Conservation (phyloP, 1,140 invertebrate species). For the Pseudomyrmex concolor region DNA sequence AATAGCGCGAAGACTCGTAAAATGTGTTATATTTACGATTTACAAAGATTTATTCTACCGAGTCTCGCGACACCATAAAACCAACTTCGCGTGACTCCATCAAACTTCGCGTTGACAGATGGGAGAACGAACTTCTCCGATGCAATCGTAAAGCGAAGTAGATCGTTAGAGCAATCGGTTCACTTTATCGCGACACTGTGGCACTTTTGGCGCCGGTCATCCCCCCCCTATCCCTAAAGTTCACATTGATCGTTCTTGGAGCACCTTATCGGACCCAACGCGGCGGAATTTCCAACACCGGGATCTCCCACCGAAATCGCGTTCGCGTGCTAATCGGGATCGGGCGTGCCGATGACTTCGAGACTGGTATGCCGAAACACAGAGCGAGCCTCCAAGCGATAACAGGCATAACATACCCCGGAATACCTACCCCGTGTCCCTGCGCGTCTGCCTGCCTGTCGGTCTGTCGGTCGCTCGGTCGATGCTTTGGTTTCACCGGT, state of each 20-base stretch:
- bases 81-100: conserved; percentile 33
- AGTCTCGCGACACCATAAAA: conserved; percentile 9
- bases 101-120: conserved; percentile 14
- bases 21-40: neutral
- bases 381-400: conserved; percentile 59
- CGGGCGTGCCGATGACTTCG: conserved; percentile 28
- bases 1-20: neutral
- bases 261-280: conserved; percentile 8
- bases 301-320: conserved; percentile 5
- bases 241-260: conserved; percentile 17
- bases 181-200: conserved; percentile 26
- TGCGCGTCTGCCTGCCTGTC: conserved; percentile 71
- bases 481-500: conserved; percentile 83
- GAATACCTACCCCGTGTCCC: conserved; percentile 79
- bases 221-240: neutral
- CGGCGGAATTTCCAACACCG: conserved; percentile 4
- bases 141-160: conserved; percentile 37
- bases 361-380: conserved; percentile 43
- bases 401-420: conserved; percentile 71
- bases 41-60: conserved; percentile 18
- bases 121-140: conserved; percentile 4
- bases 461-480: conserved; percentile 80
- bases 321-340: conserved; percentile 29
- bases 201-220: neutral
- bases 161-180: conserved; percentile 38